Evolutionary conservation across 1,140 invertebrate species (phyloP).

Genomic region (Arion vulgaris): DNA sequence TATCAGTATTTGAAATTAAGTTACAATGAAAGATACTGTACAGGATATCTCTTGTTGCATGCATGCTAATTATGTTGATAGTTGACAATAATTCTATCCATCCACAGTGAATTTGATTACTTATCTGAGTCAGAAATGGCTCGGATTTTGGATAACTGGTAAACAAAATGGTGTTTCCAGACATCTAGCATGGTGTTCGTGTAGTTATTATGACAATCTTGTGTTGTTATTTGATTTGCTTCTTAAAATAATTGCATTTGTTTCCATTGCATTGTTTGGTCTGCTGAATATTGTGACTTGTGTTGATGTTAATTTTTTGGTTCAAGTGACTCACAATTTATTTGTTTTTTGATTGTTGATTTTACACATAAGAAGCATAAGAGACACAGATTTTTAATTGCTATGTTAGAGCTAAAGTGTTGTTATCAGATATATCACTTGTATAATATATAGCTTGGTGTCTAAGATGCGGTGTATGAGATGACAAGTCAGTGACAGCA

Average conservation of each 20-base stretch:
- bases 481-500: too few species aligned
- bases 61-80: neutral
- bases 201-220: neutral
- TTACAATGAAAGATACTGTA: too few species aligned
- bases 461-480: too few species aligned
- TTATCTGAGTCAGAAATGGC: constrained; percentile 47
- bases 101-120: constrained; percentile 46
- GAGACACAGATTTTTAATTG: too few species aligned
- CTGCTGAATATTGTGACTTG: neutral
- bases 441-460: too few species aligned
- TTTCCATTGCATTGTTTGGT: neutral
- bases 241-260: neutral
- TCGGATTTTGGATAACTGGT: constrained; percentile 50
- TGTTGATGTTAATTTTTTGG: neutral
- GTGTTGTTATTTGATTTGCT: neutral
- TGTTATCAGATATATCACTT: too few species aligned
- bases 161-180: neutral
- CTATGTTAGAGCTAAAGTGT: too few species aligned
- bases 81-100: neutral
- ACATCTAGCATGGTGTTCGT: neutral
- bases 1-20: too few species aligned
- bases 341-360: neutral
- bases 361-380: neutral
- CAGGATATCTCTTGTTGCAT: neutral
- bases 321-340: neutral